A percentile compares a stretch with the other conserved stretches of the same genome.
These are phyloP conservation scores for Erebia ligea DNA, from an alignment of 2,888 invertebrate genomes.

Conservation along the genomic window DNA sequence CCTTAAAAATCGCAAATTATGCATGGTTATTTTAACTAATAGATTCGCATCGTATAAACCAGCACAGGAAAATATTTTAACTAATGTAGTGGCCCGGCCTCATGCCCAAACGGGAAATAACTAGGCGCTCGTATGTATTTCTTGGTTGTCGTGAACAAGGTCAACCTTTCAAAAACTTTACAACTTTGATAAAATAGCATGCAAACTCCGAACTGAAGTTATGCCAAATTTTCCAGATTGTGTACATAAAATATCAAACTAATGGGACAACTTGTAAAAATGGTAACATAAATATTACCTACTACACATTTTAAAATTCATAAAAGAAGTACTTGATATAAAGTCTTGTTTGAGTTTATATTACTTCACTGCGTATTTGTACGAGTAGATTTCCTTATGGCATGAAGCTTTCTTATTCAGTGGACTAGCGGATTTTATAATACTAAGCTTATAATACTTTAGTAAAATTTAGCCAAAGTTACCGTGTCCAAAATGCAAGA, in stretches of 20 bases:
- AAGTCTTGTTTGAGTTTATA: conserved; percentile 11
- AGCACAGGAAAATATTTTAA: conserved; percentile 19
- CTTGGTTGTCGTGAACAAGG: conserved; percentile 40
- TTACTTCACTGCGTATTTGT: conserved; percentile 10
- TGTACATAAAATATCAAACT: conserved; percentile 42
- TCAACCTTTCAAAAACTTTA: conserved; percentile 43
- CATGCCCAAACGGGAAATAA: conserved; percentile 17
- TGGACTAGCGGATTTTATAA: too few species aligned
- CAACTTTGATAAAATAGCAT: conserved; percentile 43
- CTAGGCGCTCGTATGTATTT: conserved; percentile 31
- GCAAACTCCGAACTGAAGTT: conserved; percentile 42
- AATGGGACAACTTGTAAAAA: conserved; percentile 40
- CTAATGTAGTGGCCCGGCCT: conserved; percentile 17
- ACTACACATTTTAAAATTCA: conserved; percentile 9
- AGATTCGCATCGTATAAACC: conserved; percentile 16
- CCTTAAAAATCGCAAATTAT: conserved; percentile 17
- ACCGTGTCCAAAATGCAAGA: too few species aligned
- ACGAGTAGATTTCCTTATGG: neutral
- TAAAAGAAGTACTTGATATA: conserved; percentile 10
- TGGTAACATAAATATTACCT: conserved; percentile 24
- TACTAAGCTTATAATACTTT: too few species aligned
- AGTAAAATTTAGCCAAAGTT: too few species aligned
- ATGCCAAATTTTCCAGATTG: conserved; percentile 44
- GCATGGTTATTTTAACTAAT: conserved; percentile 14
- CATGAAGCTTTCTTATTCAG: neutral